Base-by-base conservation (phyloP, 2,888 invertebrate species). In the Petrolisthes cinctipes region DNA sequence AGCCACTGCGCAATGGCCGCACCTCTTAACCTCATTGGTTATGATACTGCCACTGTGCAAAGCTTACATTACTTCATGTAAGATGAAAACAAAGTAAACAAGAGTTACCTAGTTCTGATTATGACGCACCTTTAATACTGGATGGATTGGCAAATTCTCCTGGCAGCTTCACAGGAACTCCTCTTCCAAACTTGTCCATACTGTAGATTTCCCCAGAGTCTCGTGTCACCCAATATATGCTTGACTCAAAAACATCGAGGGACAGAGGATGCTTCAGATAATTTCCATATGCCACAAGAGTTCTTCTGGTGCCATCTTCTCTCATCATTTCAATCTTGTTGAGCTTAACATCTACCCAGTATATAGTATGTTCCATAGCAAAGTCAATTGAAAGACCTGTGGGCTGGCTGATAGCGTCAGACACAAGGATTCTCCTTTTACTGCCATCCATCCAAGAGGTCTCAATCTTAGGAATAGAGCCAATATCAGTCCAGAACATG, bases 391-490 rank as follows among this genome's bases (percentile, higher is more conserved):
- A 95, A 11, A 99, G 93, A 0, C 98, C 98, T 0, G 97, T 95
- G 0, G 99, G 99, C 92, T 96, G 96, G 73, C 97, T 94, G 54
- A 99, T 95, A 89, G 95, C 95, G 89, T 97, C 97, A 0, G 96
- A 95, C 7, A 98, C 95, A 4, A 99, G 93, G 0, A 96, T 95
- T 85, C 96, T 94, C 3, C 98, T 94, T 92, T 97, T 96, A 0
- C 96, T 96, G 0, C 99, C 99, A 92, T 98, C 99, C 98, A 99
- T 97, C 97, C 98, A 99, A 2, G 98, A 95, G 4, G 96, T 95
- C 93, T 99, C 99, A 90, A 99, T 98, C 93, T 98, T 99, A 0
- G 98, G 97, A 4, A 95, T 95, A 0, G 96, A 95, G 5, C 98
- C 98, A 0, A 97, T 96, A 93, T 99, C 98, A 0, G 98, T 95